Conservation (phyloP, 2,797 vertebrate species). For the Microctenopoma lineatum region DNA sequence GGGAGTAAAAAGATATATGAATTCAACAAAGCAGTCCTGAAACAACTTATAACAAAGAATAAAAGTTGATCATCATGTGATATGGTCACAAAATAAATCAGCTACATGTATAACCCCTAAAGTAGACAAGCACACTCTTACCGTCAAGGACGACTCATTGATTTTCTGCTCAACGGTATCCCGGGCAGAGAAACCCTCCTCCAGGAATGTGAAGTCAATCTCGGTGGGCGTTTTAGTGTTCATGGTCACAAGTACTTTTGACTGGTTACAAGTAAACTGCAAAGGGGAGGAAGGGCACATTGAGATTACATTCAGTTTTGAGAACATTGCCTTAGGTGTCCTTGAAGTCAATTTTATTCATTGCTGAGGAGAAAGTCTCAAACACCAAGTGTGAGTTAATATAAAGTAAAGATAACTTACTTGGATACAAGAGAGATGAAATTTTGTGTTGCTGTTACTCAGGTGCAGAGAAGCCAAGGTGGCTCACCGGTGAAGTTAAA, state of each 20-base stretch:
- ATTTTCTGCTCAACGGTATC: constrained; percentile 96
- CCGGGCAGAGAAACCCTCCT: constrained; percentile 95
- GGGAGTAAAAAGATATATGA: not conserved
- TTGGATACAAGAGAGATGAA: constrained; percentile 80
- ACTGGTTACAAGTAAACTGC: constrained; percentile 75
- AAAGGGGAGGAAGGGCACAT: constrained; percentile 5
- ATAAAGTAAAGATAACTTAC: constrained; percentile 69
- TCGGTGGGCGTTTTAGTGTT: constrained; percentile 81
- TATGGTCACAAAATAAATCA: not conserved
- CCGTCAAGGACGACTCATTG: constrained; percentile 92
- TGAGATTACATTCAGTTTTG: constrained; percentile 17
- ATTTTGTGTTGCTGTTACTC: constrained; percentile 58
- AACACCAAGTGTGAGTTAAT: not conserved
- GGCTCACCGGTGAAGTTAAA: constrained; percentile 85
- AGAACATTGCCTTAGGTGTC: constrained; percentile 18
- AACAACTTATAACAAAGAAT: not conserved
- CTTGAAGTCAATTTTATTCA: not conserved
- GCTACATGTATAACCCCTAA: not conserved
- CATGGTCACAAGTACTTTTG: constrained; percentile 72
- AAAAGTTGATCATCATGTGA: not conserved
- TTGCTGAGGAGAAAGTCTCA: not conserved
- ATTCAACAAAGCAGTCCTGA: not conserved
- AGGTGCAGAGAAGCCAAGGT: constrained; percentile 79
- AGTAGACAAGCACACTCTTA: constrained; percentile 72
- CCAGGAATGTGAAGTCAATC: constrained; percentile 91